Evolutionary conservation across 2,888 invertebrate species (phyloP).

Genomic region (Morinoia aosen): DNA sequence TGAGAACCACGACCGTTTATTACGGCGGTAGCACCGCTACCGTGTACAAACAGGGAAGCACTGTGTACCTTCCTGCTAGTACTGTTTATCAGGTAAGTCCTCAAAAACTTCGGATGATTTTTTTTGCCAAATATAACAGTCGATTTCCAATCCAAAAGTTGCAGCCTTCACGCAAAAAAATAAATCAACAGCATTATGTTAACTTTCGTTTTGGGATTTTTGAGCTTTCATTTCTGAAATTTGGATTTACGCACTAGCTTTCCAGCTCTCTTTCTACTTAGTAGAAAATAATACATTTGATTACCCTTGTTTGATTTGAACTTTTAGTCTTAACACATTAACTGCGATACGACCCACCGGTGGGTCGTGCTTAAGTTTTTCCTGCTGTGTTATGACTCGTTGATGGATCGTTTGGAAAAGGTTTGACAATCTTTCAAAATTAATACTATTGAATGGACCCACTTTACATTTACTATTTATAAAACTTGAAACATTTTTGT

Average conservation of each 20-base stretch:
- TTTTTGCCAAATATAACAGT: background rate
- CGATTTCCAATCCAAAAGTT: background rate
- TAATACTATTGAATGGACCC: no score
- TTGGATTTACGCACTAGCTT: background rate
- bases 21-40: background rate
- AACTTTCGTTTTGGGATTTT: background rate
- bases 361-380: no score
- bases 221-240: background rate
- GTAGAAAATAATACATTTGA: background rate
- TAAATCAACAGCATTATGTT: background rate
- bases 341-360: no score
- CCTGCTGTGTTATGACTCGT: no score
- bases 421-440: no score
- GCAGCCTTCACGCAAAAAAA: background rate
- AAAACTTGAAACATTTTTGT: no score
- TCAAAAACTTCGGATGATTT: background rate
- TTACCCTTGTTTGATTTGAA: background rate
- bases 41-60: background rate
- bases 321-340: background rate
- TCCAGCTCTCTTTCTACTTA: background rate
- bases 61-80: slow-evolving; percentile 13
- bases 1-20: background rate
- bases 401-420: no score
- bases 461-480: no score
- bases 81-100: background rate